phyloP scores from a whole-genome alignment of 2,888 invertebrate genomes.

The Trisateles emortualis region DNA sequence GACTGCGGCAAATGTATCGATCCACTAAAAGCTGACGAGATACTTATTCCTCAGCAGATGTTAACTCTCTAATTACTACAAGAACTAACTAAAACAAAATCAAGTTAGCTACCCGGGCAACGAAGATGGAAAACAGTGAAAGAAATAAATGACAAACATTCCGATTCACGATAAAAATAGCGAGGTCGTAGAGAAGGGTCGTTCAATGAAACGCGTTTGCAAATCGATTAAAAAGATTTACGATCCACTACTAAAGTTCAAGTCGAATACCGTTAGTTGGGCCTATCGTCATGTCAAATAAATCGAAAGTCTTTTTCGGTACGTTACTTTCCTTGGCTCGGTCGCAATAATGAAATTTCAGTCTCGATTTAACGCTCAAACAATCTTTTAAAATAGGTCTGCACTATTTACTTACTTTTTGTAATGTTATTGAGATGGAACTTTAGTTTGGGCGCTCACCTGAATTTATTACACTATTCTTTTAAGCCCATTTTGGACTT shows the following conservation, averaged over 20 bases:
- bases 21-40: no score
- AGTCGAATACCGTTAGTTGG: conserved; percentile 31
- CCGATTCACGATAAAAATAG: conserved; percentile 5
- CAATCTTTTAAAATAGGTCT: conserved; percentile 38
- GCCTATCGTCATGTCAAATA: conserved; percentile 50
- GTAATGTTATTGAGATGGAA: neutral
- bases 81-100: neutral
- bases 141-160: conserved; percentile 7
- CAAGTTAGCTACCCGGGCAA: neutral
- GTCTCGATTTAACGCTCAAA: conserved; percentile 55
- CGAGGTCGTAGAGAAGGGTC: conserved; percentile 1
- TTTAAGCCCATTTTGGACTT: no score
- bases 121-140: neutral
- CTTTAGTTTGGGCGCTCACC: neutral
- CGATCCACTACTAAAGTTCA: conserved; percentile 19
- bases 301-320: conserved; percentile 51
- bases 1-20: no score
- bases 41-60: no score
- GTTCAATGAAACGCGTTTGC: conserved; percentile 14
- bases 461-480: no score
- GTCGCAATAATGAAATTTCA: conserved; percentile 53
- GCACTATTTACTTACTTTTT: conserved; percentile 13
- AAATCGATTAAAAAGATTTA: conserved; percentile 38
- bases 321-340: conserved; percentile 30
- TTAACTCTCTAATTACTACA: no score